Evolutionary conservation across 2,888 invertebrate species (phyloP).

Genomic region (Drosophila parthenogenetica): DNA sequence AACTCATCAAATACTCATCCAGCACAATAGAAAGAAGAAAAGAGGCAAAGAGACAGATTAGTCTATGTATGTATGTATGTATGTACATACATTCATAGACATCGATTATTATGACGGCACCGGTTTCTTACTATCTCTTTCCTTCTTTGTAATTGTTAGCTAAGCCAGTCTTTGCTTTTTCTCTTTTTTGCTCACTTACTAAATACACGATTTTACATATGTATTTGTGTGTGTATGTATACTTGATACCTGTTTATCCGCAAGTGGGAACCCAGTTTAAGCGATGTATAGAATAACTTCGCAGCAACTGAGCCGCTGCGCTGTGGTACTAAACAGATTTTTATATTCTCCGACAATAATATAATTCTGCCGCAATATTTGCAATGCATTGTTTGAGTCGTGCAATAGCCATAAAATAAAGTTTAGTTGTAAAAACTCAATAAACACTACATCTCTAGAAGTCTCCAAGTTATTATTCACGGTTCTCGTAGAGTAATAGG

Average conservation of each 20-base stretch:
- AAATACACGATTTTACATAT: conserved; percentile 5
- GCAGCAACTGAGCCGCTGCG: conserved; percentile 49
- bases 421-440: too few relatives aligned
- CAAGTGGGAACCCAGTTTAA: conserved; percentile 30
- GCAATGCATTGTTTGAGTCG: too few relatives aligned
- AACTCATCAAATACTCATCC: conserved; percentile 24
- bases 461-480: too few relatives aligned
- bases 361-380: too few relatives aligned
- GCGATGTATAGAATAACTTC: conserved; percentile 66
- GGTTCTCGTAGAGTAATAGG: too few relatives aligned
- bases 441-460: too few relatives aligned
- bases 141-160: conserved; percentile 18
- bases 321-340: too few relatives aligned
- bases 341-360: too few relatives aligned
- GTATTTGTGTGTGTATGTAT: conserved; percentile 29
- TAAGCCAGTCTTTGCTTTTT: conserved; percentile 4
- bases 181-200: conserved; percentile 7
- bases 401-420: too few relatives aligned
- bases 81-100: conserved; percentile 17
- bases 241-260: conserved; percentile 54
- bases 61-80: conserved; percentile 21
- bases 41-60: conserved; percentile 62
- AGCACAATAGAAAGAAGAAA: conserved; percentile 73
- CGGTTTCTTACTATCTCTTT: conserved; percentile 3
- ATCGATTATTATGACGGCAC: conserved; percentile 33